Conservation (phyloP, 1,140 invertebrate species). For the Psilanteris sp. region DNA sequence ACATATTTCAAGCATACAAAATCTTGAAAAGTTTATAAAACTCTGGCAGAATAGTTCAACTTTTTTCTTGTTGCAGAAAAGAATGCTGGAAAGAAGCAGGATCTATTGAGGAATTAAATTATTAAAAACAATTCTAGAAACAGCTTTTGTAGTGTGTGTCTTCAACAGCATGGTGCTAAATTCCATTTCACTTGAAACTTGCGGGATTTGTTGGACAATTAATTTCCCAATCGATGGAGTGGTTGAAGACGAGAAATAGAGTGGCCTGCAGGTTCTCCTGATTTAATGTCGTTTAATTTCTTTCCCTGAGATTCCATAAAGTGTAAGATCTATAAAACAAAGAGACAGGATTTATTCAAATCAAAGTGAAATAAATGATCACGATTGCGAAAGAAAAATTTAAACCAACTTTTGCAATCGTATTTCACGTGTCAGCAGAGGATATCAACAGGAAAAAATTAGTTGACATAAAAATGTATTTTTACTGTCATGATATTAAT, state of each 20-base stretch:
- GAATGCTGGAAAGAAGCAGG: neutral
- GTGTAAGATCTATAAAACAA: slow-evolving; percentile 1
- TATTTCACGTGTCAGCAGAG: too few relatives aligned
- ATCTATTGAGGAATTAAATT: neutral
- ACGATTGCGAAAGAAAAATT: too few relatives aligned
- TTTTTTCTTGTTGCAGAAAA: too few relatives aligned
- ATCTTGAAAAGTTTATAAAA: too few relatives aligned
- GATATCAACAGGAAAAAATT: too few relatives aligned
- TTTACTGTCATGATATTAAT: too few relatives aligned
- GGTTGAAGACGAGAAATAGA: slow-evolving; percentile 61
- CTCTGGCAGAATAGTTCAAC: too few relatives aligned
- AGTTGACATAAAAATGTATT: too few relatives aligned
- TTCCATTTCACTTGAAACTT: slow-evolving; percentile 36
- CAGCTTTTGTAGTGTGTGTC: neutral
- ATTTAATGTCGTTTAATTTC: neutral
- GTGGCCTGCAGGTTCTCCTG: slow-evolving; percentile 9
- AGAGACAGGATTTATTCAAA: neutral
- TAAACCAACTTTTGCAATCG: too few relatives aligned
- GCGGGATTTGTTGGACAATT: slow-evolving; percentile 42
- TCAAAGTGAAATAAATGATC: neutral
- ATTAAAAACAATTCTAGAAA: neutral
- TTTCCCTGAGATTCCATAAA: slow-evolving; percentile 6
- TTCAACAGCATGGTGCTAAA: neutral
- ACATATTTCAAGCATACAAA: too few relatives aligned
- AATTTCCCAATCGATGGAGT: slow-evolving; percentile 66